These are phyloP conservation scores for Bambusicola thoracicus DNA, from an alignment of 2,113 vertebrate species.

Conservation along the genomic window DNA sequence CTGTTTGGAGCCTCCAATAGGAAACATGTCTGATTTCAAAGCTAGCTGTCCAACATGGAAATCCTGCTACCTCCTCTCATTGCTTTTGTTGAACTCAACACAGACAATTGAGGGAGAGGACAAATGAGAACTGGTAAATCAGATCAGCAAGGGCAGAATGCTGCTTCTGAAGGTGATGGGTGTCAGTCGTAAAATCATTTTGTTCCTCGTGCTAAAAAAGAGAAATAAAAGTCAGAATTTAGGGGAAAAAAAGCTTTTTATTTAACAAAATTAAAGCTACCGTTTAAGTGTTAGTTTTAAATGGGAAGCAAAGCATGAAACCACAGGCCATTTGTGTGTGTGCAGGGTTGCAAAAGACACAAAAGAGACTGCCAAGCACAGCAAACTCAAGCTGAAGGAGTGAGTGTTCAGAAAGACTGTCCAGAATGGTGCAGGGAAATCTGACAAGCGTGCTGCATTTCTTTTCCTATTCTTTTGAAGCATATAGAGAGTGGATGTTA, in stretches of 20 bases:
- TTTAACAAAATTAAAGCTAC: constrained; percentile 65
- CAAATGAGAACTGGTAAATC: background rate
- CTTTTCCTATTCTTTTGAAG: background rate
- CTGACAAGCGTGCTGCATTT: background rate
- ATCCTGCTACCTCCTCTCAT: background rate
- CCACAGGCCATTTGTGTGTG: constrained; percentile 43
- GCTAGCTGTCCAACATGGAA: background rate
- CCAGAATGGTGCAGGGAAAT: background rate
- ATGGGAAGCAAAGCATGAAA: constrained; percentile 62
- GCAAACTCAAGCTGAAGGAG: background rate
- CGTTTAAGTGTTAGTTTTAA: constrained; percentile 61
- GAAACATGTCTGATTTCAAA: background rate
- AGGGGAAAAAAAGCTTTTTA: background rate
- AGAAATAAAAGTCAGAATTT: constrained; percentile 26
- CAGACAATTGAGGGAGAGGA: background rate
- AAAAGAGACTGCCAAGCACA: constrained; percentile 42
- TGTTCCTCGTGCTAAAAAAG: background rate
- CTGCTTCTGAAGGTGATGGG: background rate
- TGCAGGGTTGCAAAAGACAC: constrained; percentile 39
- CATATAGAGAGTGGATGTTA: background rate
- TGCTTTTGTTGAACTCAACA: background rate
- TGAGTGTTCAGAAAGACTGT: background rate
- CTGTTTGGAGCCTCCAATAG: background rate
- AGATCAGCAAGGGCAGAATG: background rate
- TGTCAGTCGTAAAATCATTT: background rate